A percentile compares a stretch with the other conserved stretches of the same genome.
phyloP scores from a whole-genome alignment of 2,113 vertebrate genomes.

The Gyps fulvus region DNA sequence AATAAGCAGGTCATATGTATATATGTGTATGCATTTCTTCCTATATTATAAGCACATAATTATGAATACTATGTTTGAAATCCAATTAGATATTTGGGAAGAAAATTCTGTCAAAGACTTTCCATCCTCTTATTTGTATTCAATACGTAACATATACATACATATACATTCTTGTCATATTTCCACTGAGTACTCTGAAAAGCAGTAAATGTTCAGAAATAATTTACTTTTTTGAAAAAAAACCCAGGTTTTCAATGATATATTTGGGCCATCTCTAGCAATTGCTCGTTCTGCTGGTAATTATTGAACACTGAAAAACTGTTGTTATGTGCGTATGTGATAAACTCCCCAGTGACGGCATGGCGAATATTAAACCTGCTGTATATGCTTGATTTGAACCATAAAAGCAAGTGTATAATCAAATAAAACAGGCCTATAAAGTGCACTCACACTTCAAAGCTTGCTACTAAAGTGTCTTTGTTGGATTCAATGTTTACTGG shows the following conservation, averaged over 20 bases:
- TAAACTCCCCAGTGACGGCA: not conserved
- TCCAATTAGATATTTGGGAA: not conserved
- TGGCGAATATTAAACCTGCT: conserved; percentile 15
- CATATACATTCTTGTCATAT: not conserved
- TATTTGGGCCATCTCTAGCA: not conserved
- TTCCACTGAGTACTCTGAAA: not conserved
- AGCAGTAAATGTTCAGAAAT: not conserved
- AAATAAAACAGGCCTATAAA: not conserved
- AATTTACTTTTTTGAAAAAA: not conserved
- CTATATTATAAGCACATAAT: not conserved
- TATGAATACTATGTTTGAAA: not conserved
- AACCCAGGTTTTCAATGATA: not conserved
- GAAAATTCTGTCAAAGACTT: not conserved
- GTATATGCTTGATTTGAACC: conserved; percentile 15
- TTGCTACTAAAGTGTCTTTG: not conserved
- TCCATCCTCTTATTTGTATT: not conserved
- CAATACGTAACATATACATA: not conserved
- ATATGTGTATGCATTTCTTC: not conserved
- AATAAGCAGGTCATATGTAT: not conserved
- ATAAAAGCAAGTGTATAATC: conserved; percentile 40
- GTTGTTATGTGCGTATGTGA: not conserved
- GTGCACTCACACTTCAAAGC: not conserved
- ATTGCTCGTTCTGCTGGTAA: not conserved
- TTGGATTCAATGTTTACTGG: not conserved
- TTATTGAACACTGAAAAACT: not conserved